Conservation (phyloP, 2,888 invertebrate species). For the Tiliacea aurago region DNA sequence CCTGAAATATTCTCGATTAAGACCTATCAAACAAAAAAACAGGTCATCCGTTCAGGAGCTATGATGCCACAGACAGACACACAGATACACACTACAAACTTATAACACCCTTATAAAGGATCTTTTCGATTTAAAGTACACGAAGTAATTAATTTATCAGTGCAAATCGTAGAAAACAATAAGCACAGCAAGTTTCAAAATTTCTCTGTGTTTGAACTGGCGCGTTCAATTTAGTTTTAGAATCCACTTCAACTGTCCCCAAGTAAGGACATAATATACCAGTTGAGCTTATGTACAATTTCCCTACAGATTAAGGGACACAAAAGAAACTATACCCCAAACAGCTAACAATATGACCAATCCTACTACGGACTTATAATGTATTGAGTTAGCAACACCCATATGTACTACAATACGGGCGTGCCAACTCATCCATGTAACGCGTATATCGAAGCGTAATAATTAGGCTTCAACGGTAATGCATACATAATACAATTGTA, state of each 20-base stretch:
- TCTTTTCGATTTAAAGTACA: background rate
- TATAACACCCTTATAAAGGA: background rate
- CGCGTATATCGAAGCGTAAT: slow-evolving; percentile 19
- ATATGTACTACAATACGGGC: background rate
- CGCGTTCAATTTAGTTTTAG: too few species aligned
- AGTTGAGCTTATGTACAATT: too few species aligned
- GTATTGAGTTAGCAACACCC: background rate
- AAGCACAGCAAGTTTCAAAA: too few species aligned
- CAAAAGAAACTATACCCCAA: background rate
- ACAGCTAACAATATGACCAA: background rate
- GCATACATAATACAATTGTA: slow-evolving; percentile 17
- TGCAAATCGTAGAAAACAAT: background rate
- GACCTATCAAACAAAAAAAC: too few species aligned
- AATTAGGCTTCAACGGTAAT: slow-evolving; percentile 28
- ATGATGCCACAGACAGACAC: too few species aligned
- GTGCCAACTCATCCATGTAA: slow-evolving; percentile 21
- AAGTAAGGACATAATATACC: too few species aligned
- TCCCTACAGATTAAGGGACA: background rate
- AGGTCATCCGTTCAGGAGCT: too few species aligned
- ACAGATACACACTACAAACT: too few species aligned
- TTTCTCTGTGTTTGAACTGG: background rate
- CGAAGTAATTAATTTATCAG: background rate
- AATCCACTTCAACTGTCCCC: too few species aligned
- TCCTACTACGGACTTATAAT: background rate
- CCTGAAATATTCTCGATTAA: too few species aligned